phyloP scores from a whole-genome alignment of 2,797 vertebrate species.

The Onychomys arenicola region DNA sequence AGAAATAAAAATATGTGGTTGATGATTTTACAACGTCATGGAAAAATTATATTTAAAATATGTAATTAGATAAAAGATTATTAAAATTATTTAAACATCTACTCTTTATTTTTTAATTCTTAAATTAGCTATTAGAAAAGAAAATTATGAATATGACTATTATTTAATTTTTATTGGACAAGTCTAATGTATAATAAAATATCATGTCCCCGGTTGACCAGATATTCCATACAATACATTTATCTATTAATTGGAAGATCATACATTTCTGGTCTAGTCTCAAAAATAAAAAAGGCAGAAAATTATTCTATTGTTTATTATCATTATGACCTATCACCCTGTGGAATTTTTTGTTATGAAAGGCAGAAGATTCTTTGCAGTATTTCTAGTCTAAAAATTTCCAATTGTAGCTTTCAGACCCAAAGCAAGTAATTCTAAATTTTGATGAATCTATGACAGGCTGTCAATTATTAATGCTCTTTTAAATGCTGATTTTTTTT shows the following conservation, averaged over 20 bases:
- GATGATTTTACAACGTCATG: neutral
- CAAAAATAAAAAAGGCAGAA: neutral
- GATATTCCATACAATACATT: neutral
- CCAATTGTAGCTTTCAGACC: neutral
- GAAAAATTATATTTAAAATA: neutral
- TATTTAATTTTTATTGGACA: neutral
- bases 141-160: neutral
- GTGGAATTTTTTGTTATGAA: neutral
- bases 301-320: slow-evolving; percentile 16
- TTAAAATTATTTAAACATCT: neutral
- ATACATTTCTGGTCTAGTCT: neutral
- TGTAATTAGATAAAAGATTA: neutral
- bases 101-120: slow-evolving; percentile 16
- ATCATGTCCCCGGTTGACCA: neutral
- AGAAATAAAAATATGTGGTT: neutral
- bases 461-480: neutral
- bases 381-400: neutral
- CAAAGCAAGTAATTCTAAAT: neutral
- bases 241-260: neutral
- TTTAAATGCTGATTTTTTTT: neutral
- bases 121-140: neutral
- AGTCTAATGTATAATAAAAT: neutral
- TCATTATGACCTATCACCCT: neutral
- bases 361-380: neutral
- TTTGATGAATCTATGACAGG: neutral